Evolutionary conservation across 2,113 vertebrate species (phyloP), one percentile per base, ranked within the genome.

Genomic region (Scytalopus superciliaris): DNA sequence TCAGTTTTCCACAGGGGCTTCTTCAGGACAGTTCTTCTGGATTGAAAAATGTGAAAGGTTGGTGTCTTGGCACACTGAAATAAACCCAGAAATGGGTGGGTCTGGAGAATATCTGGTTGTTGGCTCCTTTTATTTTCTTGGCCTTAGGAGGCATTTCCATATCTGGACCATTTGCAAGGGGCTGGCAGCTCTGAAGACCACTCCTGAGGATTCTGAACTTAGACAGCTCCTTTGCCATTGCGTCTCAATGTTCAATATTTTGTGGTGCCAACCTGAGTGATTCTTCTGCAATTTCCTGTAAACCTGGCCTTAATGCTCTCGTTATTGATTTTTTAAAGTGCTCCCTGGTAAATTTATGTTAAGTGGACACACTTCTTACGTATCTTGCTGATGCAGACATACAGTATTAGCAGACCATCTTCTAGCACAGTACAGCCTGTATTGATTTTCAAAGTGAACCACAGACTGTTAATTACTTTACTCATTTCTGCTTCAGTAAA

Each of bases 221-320:
- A 60, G 47, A 23, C 39, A 66, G 47, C 47, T 88, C 52, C 42
- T 88, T 88, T 67, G 39, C 39, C 14, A 33, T 16, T 84, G 47
- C 4, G 1, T 50, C 47, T 88, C 76, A 44, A 24, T 4, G 49
- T 55, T 96, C 82, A 57, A 80, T 96, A 94, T 53, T 75, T 75
- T 72, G 85, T 81, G 90, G 88, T 95, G 92, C 92, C 82, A 75
- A 15, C 28, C 52, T 31, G 44, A 88, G 93, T 18, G 47, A 86
- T 60, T 78, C 40, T 90, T 37, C 72, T 60, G 77, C 88, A 91
- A 69, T 96, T 96, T 96, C 96, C 94, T 96, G 85, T 75, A 94
- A 92, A 42, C 14, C 56, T 53, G 19, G 14, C 24, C 59, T 81
- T 96, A 94, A 94, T 95, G 92, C 37, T 68, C 47, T 19, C 49